Conservation (phyloP, 2,113 vertebrate genomes). For the Acrocephalus arundinaceus region DNA sequence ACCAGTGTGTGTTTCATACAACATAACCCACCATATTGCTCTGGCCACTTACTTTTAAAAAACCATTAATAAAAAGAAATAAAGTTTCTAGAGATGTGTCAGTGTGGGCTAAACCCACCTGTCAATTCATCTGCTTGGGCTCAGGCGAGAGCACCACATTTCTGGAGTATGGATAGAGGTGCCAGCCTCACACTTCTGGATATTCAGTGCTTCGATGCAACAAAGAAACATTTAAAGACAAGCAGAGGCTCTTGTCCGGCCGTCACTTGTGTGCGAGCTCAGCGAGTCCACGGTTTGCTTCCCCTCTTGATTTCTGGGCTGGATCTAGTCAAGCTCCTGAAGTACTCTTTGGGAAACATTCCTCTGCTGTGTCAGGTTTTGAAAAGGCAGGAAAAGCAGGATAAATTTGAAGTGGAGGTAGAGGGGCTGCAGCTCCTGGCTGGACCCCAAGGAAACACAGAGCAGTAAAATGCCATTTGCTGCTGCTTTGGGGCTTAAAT, state of each 20-base stretch:
- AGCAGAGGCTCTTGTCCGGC: background rate
- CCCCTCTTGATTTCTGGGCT: background rate
- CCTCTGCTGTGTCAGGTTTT: background rate
- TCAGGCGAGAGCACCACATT: background rate
- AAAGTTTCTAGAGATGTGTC: background rate
- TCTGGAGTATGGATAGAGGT: background rate
- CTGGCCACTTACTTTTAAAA: background rate
- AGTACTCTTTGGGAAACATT: background rate
- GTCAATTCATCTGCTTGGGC: background rate
- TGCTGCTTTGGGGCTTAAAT: background rate
- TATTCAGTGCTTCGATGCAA: background rate
- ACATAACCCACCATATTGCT: background rate
- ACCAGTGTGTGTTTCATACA: constrained; percentile 65
- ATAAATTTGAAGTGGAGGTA: background rate
- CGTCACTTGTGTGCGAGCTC: too few species aligned
- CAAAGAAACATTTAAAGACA: background rate
- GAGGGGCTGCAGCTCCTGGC: background rate
- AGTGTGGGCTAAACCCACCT: background rate
- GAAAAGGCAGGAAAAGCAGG: background rate
- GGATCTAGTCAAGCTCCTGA: background rate
- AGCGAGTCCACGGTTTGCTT: accelerated
- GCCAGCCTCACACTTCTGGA: background rate
- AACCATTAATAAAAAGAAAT: background rate
- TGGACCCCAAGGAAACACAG: accelerated
- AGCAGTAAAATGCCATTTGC: background rate